Conservation (phyloP, 2,888 invertebrate species). For the Perdita meconis region DNA sequence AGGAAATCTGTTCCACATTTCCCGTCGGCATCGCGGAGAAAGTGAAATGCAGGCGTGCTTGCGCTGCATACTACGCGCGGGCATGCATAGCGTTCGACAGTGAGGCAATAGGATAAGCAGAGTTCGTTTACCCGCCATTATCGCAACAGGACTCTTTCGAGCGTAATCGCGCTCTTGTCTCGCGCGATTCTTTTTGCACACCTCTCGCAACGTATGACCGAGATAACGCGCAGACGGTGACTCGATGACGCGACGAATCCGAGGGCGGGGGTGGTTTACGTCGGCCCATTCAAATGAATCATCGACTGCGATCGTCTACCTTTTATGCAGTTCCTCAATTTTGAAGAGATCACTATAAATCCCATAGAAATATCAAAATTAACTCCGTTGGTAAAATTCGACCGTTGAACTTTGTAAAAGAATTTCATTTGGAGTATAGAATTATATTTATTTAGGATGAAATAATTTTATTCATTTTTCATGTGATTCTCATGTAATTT, state of each 20-base stretch:
- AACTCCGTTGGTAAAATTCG: too few species aligned
- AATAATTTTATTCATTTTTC: too few species aligned
- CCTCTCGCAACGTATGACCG: slow-evolving; percentile 47
- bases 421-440: too few species aligned
- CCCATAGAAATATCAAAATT: too few species aligned
- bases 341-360: too few species aligned
- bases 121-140: slow-evolving; percentile 74
- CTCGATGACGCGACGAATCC: slow-evolving; percentile 2
- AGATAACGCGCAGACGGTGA: slow-evolving; percentile 54
- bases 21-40: slow-evolving; percentile 9
- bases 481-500: too few species aligned
- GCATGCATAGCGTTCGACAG: slow-evolving; percentile 27
- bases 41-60: slow-evolving; percentile 10
- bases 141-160: slow-evolving; percentile 71
- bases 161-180: slow-evolving; percentile 70
- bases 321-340: too few species aligned
- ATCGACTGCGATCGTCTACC: neutral
- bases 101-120: slow-evolving; percentile 60
- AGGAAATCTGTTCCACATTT: neutral
- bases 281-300: slow-evolving; percentile 6
- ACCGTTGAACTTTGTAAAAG: too few species aligned
- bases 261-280: neutral
- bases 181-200: slow-evolving; percentile 65
- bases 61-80: neutral
- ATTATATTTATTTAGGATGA: too few species aligned